These are phyloP conservation scores for Rhinichthys osculus DNA, from an alignment of 2,797 vertebrate genomes.

Conservation along the genomic window DNA sequence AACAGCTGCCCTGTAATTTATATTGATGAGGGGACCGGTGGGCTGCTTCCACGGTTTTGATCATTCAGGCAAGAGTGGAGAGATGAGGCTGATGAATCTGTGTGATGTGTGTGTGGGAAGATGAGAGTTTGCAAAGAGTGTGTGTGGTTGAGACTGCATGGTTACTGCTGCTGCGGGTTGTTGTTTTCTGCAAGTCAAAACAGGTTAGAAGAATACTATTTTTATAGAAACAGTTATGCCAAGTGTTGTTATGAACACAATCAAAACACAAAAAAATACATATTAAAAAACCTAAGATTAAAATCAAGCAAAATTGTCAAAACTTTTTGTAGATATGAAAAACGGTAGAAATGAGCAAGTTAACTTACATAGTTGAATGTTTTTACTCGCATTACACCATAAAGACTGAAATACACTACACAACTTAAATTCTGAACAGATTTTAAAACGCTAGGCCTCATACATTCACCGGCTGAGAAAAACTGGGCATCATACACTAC, in stretches of 20 bases:
- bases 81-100: conserved; percentile 52
- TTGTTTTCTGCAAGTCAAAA: neutral
- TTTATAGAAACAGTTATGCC: neutral
- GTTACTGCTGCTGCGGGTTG: neutral
- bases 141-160: conserved; percentile 5
- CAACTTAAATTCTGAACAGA: neutral
- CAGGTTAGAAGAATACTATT: neutral
- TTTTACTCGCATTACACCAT: neutral
- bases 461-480: neutral
- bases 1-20: conserved; percentile 84
- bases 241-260: neutral
- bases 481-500: neutral
- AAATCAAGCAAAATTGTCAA: too few relatives aligned
- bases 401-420: neutral
- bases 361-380: too few relatives aligned
- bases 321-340: neutral
- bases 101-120: conserved; percentile 37
- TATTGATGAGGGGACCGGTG: conserved; percentile 80
- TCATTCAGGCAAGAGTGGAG: conserved; percentile 76
- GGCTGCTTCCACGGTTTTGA: conserved; percentile 80
- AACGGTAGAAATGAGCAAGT: too few relatives aligned
- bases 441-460: neutral
- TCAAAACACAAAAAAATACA: neutral
- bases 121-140: conserved; percentile 11
- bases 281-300: neutral